phyloP scores from a whole-genome alignment of 2,113 vertebrate species.

The Colistium nudipinnis region DNA sequence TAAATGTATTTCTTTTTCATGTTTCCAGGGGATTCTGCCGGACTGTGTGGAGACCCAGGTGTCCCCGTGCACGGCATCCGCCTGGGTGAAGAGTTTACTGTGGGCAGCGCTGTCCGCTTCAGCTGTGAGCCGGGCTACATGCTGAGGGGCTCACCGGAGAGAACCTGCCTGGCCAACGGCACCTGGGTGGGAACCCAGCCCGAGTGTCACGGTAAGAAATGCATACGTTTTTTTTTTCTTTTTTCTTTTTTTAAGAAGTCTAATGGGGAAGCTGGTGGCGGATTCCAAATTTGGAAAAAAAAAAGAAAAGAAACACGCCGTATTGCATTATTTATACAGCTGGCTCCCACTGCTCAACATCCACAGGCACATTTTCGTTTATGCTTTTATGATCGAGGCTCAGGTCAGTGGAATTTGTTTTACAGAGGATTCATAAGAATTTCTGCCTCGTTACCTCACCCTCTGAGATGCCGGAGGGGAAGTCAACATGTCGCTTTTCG shows the following conservation, averaged over 20 bases:
- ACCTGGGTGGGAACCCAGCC: slow-evolving; percentile 92
- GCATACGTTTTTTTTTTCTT: not conserved
- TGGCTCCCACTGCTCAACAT: not conserved
- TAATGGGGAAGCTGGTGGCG: not conserved
- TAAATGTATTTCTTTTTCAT: not conserved
- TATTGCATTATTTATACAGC: not conserved
- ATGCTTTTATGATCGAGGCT: not conserved
- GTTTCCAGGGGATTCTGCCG: slow-evolving; percentile 84
- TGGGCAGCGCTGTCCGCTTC: slow-evolving; percentile 87
- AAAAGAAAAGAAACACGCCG: not conserved
- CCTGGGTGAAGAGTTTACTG: slow-evolving; percentile 88
- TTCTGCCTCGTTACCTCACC: not conserved
- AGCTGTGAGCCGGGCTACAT: slow-evolving; percentile 93
- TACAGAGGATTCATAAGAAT: not conserved
- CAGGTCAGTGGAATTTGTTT: not conserved
- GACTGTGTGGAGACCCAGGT: slow-evolving; percentile 92
- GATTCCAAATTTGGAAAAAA: not conserved
- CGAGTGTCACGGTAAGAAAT: slow-evolving; percentile 90
- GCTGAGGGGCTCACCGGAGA: slow-evolving; percentile 90
- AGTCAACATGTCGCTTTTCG: not conserved
- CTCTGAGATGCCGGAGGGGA: not conserved
- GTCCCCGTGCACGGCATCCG: slow-evolving; percentile 92
- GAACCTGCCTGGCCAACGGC: slow-evolving; percentile 86
- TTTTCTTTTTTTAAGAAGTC: not conserved
- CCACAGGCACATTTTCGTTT: not conserved